phyloP scores from a whole-genome alignment of 2,888 invertebrate species.

The Elegia similella region DNA sequence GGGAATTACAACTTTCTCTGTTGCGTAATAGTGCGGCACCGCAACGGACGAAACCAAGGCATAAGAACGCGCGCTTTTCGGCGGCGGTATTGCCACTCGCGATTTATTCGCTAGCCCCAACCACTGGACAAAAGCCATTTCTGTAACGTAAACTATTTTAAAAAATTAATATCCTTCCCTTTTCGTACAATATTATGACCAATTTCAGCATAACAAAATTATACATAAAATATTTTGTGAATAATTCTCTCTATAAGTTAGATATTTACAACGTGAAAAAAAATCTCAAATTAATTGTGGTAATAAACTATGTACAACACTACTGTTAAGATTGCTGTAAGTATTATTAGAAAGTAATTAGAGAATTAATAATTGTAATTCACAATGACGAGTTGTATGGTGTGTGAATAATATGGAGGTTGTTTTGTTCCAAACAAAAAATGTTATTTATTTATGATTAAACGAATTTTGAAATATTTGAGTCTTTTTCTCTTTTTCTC shows the following conservation, averaged over 20 bases:
- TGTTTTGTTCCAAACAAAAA: conserved; percentile 81
- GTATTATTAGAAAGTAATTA: conserved; percentile 80
- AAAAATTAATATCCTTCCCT: conserved; percentile 28
- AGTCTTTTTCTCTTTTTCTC: too few species aligned
- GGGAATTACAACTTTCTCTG: too few species aligned
- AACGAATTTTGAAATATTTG: conserved; percentile 77
- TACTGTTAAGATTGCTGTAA: conserved; percentile 78
- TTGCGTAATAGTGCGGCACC: too few species aligned
- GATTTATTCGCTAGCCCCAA: background rate
- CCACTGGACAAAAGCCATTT: background rate
- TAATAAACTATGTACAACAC: conserved; percentile 78
- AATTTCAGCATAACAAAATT: conserved; percentile 43
- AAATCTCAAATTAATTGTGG: conserved; percentile 80
- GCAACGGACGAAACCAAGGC: too few species aligned
- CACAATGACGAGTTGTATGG: conserved; percentile 73
- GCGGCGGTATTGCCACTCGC: too few species aligned
- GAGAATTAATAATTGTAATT: conserved; percentile 75
- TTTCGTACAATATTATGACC: conserved; percentile 54
- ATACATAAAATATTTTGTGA: conserved; percentile 52
- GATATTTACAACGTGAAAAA: conserved; percentile 66
- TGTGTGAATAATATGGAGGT: conserved; percentile 79
- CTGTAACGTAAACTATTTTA: background rate
- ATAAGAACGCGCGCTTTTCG: too few species aligned
- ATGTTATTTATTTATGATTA: conserved; percentile 82
- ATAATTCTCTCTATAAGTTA: conserved; percentile 77